These are phyloP conservation scores for Petrolisthes manimaculis DNA, from an alignment of 2,888 invertebrate species.

Conservation along the genomic window DNA sequence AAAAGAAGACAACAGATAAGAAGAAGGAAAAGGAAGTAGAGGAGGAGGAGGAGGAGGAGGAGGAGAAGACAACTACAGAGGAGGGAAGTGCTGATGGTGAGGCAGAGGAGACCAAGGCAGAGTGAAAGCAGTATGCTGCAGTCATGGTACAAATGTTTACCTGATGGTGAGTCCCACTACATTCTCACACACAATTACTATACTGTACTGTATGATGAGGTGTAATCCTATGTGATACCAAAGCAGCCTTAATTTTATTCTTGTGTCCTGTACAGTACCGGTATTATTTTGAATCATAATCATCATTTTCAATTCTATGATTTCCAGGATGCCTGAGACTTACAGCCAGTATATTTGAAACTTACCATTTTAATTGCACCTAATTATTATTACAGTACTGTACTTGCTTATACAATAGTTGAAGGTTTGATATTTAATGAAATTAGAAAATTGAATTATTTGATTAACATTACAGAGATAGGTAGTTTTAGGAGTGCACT, in stretches of 20 bases:
- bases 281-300: too few relatives aligned
- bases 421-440: neutral
- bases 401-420: neutral
- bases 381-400: neutral
- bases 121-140: conserved; percentile 35
- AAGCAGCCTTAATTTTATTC: too few relatives aligned
- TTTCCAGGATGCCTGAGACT: too few relatives aligned
- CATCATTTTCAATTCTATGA: too few relatives aligned
- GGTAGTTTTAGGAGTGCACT: too few relatives aligned
- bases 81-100: conserved; percentile 35
- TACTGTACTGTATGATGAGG: too few relatives aligned
- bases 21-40: neutral
- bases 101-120: conserved; percentile 39
- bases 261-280: too few relatives aligned
- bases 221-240: too few relatives aligned
- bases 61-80: neutral
- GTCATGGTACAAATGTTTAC: conserved; percentile 58
- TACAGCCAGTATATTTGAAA: too few relatives aligned
- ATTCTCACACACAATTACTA: too few relatives aligned
- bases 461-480: neutral
- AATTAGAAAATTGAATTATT: neutral
- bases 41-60: conserved; percentile 10
- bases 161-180: conserved; percentile 42
- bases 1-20: neutral
- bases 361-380: too few relatives aligned